Conservation (phyloP, 2,797 vertebrate genomes). For the Apodemus agrarius region DNA sequence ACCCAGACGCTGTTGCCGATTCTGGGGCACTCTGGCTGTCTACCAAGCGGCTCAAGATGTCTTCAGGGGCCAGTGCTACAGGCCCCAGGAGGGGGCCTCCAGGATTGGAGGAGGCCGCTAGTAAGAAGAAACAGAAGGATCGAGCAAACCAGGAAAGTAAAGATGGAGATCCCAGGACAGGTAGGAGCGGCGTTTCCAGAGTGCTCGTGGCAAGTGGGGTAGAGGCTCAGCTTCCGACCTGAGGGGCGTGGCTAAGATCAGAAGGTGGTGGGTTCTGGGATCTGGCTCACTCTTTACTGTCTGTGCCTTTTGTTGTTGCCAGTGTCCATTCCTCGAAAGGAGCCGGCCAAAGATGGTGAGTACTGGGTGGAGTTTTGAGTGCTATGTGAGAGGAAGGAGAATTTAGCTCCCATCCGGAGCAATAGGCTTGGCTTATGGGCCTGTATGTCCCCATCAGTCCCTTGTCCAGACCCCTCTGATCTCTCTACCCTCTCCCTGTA, state of each 20-base stretch:
- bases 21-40: constrained; percentile 93
- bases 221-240: constrained; percentile 15
- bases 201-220: background rate
- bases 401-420: background rate
- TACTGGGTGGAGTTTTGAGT: background rate
- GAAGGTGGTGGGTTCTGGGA: background rate
- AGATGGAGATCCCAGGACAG: constrained; percentile 94
- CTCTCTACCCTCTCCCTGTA: constrained; percentile 77
- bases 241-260: background rate
- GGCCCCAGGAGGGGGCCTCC: constrained; percentile 90
- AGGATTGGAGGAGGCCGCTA: constrained; percentile 91
- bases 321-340: constrained; percentile 67
- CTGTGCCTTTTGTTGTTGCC: constrained; percentile 47
- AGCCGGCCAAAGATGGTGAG: constrained; percentile 80
- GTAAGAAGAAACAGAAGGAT: constrained; percentile 98
- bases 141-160: constrained; percentile 96
- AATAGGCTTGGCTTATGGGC: background rate
- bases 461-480: background rate
- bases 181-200: constrained; percentile 79
- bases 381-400: background rate
- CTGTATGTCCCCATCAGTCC: background rate
- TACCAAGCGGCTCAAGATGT: constrained; percentile 98
- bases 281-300: background rate
- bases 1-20: constrained; percentile 97
- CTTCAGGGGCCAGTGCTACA: constrained; percentile 90